Evolutionary conservation across 30 jellyfish, hydroid and myxozoan genomes (phyloP), one percentile per base, ranked within the genome.

Genomic region (Aurelia aurita complex sp. Pacific): DNA sequence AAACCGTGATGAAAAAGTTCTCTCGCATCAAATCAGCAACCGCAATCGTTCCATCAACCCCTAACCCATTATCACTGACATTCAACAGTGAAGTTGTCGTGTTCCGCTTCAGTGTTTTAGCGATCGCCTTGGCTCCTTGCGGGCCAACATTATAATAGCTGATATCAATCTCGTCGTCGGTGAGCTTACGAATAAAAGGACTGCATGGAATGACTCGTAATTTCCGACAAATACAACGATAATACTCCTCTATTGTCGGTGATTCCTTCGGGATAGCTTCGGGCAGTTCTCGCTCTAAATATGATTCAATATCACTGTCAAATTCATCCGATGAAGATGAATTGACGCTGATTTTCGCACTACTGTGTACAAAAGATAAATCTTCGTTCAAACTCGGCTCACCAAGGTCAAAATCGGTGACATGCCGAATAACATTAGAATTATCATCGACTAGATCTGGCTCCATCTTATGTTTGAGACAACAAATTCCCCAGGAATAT

Each of bases 91-190:
- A 40, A 18, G 96, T 78, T 17, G 80, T 65, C 32, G 89, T 74
- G 67, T 73, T 69, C 1, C 51, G 61, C 67, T 51, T 70, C 78
- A 88, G 43, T 13, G 88, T 66, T 8, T 79, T 63, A 64, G 90
- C 89, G 4, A 88, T 62, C 54, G 96, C 96, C 57, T 50, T 61
- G 77, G 80, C 59, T 32, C 96, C 96, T 13, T 61, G 80, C 16
- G 91, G 91, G 35, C 96, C 96, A 34, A 88, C 65, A 46, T 79
- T 79, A 43, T 88, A 88, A 64, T 88, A 91, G 64, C 78, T 61
- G 57, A 88, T 78, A 57, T 88, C 86, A 50, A 78, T 79, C 17
- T 71, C 89, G 61, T 88, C 96, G 10, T 79, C 74, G 71, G 60
- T 13, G 38, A 88, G 71, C 57, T 54, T 38, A 50, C 88, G 87